phyloP scores from a whole-genome alignment of 2,888 invertebrate genomes.

The Syrista parreyssii region DNA sequence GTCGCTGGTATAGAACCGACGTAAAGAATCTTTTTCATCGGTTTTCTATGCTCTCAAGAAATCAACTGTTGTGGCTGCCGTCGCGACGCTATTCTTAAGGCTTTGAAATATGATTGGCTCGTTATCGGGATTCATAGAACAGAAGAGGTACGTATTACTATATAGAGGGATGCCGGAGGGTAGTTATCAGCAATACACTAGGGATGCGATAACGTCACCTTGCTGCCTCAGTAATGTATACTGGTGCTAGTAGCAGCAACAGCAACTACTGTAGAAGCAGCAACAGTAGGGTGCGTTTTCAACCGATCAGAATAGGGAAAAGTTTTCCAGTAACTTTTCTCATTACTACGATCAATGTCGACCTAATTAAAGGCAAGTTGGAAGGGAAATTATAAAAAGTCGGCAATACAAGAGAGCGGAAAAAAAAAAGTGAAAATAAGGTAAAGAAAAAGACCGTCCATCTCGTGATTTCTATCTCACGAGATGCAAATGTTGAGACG shows the following conservation, averaged over 20 bases:
- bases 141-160: not conserved
- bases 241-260: not conserved
- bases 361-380: conserved; percentile 58
- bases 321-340: conserved; percentile 54
- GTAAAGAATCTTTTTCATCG: not conserved
- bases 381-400: conserved; percentile 5
- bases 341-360: conserved; percentile 59
- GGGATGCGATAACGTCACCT: conserved; percentile 3
- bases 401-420: conserved; percentile 6
- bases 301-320: conserved; percentile 17
- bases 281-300: not conserved
- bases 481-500: not conserved
- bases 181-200: not conserved
- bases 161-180: not conserved
- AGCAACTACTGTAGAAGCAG: not conserved
- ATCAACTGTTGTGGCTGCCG: not conserved
- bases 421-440: not conserved
- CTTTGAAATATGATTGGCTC: conserved; percentile 2
- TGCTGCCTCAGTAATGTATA: not conserved
- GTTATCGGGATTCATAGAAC: conserved; percentile 2
- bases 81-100: not conserved
- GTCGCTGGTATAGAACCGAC: not conserved
- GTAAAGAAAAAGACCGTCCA: conserved; percentile 15
- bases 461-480: conserved; percentile 9
- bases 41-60: not conserved